A percentile compares a stretch with the other conserved stretches of the same genome.
Conservation (phyloP, 2,888 invertebrate genomes). For the Sisyra terminalis region DNA sequence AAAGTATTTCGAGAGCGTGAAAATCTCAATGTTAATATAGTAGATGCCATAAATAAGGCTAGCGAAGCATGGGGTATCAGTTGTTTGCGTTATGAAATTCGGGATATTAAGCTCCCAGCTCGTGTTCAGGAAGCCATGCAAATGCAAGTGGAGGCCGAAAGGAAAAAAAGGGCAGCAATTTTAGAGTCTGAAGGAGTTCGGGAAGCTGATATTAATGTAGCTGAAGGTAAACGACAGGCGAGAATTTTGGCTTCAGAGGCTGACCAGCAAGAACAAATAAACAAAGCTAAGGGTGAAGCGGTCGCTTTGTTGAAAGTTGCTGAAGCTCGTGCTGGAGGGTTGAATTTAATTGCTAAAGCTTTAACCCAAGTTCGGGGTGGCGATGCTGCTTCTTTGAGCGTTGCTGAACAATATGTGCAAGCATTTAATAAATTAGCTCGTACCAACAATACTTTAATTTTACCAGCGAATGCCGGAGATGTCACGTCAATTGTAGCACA, state of each 20-base stretch:
- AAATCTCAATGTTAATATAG: slow-evolving; percentile 85
- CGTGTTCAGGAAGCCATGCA: slow-evolving; percentile 99
- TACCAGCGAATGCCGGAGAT: slow-evolving; percentile 81
- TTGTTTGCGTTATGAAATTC: slow-evolving; percentile 88
- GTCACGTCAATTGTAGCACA: slow-evolving; percentile 65
- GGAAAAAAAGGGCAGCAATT: slow-evolving; percentile 90
- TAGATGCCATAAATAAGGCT: slow-evolving; percentile 94
- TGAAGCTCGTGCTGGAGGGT: slow-evolving; percentile 72
- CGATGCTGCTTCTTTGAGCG: slow-evolving; percentile 77
- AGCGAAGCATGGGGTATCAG: slow-evolving; percentile 97
- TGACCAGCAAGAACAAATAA: slow-evolving; percentile 83
- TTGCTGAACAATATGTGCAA: slow-evolving; percentile 91
- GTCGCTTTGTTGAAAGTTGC: slow-evolving; percentile 83
- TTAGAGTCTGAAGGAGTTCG: slow-evolving; percentile 91
- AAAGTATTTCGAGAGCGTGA: slow-evolving; percentile 95
- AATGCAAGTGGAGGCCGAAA: slow-evolving; percentile 99
- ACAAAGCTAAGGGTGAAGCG: slow-evolving; percentile 85
- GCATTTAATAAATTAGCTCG: slow-evolving; percentile 90
- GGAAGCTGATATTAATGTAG: slow-evolving; percentile 90
- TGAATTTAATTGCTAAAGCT: slow-evolving; percentile 59
- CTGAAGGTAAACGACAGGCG: slow-evolving; percentile 86
- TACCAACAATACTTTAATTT: slow-evolving; percentile 82
- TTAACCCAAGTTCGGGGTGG: slow-evolving; percentile 43
- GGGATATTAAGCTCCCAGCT: slow-evolving; percentile 75
- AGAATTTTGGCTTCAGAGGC: slow-evolving; percentile 93